A percentile compares a stretch with the other conserved stretches of the same genome.
These are phyloP conservation scores for Drosophila leonis DNA, from an alignment of 2,888 invertebrate genomes.

Conservation along the genomic window DNA sequence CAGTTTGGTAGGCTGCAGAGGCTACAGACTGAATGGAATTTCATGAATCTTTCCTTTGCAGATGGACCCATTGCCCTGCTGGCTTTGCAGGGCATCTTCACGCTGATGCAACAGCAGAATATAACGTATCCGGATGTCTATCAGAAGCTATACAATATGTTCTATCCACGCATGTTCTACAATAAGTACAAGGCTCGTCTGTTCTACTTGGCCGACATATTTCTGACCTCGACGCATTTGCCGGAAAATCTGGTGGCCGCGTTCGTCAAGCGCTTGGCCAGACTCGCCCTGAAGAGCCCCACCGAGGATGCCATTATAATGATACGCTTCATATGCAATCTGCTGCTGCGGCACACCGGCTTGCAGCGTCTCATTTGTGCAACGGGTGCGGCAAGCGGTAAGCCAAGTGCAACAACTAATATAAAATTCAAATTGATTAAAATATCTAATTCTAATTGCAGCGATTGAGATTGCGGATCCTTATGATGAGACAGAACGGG, in stretches of 20 bases:
- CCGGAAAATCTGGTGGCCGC: constrained; percentile 96
- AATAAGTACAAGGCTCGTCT: constrained; percentile 95
- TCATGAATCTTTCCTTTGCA: constrained; percentile 75
- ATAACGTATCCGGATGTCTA: constrained; percentile 98
- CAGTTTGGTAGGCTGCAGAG: constrained; percentile 86
- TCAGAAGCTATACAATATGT: constrained; percentile 96
- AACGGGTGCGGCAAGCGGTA: constrained; percentile 85
- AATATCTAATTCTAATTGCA: constrained; percentile 57
- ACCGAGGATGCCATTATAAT: constrained; percentile 92
- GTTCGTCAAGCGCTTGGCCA: constrained; percentile 94
- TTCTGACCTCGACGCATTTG: constrained; percentile 96
- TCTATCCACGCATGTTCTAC: constrained; percentile 95
- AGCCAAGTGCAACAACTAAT: not conserved
- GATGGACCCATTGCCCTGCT: constrained; percentile 95
- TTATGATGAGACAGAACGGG: constrained; percentile 92
- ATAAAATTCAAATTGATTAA: not conserved
- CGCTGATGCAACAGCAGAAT: constrained; percentile 95
- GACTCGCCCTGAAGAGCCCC: constrained; percentile 93
- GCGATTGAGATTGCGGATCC: constrained; percentile 88
- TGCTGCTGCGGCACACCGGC: constrained; percentile 94
- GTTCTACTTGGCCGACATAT: constrained; percentile 94
- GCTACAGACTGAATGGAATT: not conserved
- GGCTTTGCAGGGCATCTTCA: constrained; percentile 96
- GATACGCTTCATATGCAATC: constrained; percentile 93
- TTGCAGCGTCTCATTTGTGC: constrained; percentile 89